These are phyloP conservation scores for Sanderia malayensis DNA, from an alignment of 30 jellyfish, hydroid and myxozoan species.

Conservation along the genomic window DNA sequence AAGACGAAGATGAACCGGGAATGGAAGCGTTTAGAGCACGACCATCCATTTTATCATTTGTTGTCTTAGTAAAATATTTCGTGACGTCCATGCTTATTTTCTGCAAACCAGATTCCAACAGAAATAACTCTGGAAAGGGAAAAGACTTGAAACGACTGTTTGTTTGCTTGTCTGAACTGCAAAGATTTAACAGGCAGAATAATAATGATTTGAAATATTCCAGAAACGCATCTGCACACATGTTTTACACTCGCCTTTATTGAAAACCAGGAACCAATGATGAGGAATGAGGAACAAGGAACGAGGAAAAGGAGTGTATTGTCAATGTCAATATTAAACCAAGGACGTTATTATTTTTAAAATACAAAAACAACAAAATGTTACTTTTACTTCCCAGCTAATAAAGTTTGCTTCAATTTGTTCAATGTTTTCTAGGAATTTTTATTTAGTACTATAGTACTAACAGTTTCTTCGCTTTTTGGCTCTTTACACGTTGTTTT, in stretches of 20 bases:
- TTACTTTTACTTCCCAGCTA: too few species aligned
- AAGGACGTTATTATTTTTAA: too few species aligned
- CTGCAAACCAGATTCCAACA: background rate
- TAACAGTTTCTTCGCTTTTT: background rate
- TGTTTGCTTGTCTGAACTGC: slow-evolving; percentile 4
- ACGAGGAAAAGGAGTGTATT: background rate
- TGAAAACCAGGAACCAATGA: background rate
- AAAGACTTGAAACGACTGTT: slow-evolving; percentile 1
- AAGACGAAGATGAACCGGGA: slow-evolving; percentile 34
- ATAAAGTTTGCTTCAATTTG: too few species aligned
- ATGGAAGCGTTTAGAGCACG: slow-evolving; percentile 44
- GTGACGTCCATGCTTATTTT: slow-evolving; percentile 13
- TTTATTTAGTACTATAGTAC: too few species aligned
- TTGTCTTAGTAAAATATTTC: slow-evolving; percentile 4
- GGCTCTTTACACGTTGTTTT: too few species aligned
- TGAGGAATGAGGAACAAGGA: slow-evolving; percentile 3
- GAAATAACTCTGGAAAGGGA: slow-evolving; percentile 1
- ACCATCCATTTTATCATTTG: slow-evolving; percentile 40
- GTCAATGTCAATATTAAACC: background rate
- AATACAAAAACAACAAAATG: too few species aligned
- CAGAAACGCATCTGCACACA: slow-evolving; percentile 1
- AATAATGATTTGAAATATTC: background rate
- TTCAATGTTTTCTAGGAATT: too few species aligned
- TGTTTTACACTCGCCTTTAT: background rate
- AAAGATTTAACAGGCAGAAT: background rate